Conservation (phyloP, 2,113 vertebrate species). For the Elaphurus davidianus region DNA sequence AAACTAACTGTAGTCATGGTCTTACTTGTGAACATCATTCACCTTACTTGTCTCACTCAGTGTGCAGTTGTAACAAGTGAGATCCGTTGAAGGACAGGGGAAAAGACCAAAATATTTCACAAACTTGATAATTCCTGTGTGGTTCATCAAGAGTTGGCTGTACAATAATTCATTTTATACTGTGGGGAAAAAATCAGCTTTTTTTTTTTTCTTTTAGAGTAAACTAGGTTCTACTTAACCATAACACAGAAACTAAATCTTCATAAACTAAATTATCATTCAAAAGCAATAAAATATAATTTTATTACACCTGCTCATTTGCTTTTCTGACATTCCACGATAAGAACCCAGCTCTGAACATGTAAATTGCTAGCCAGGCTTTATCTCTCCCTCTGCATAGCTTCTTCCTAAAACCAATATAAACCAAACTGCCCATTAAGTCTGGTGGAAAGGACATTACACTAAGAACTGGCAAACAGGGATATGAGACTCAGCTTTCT, state of each 20-base stretch:
- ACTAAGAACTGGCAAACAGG: background rate
- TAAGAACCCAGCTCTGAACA: conserved; percentile 44
- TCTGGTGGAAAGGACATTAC: background rate
- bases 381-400: conserved; percentile 27
- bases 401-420: background rate
- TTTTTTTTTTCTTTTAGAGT: conserved; percentile 36
- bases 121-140: background rate
- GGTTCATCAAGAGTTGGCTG: conserved; percentile 21
- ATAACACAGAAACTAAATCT: conserved; percentile 33
- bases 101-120: background rate
- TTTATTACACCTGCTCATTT: conserved; percentile 58
- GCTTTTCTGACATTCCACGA: conserved; percentile 45
- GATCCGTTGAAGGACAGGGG: background rate
- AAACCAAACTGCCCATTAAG: background rate
- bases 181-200: background rate
- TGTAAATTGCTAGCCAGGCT: conserved; percentile 23
- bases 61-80: background rate
- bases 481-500: background rate
- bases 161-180: background rate
- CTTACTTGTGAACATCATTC: background rate
- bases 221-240: conserved; percentile 25
- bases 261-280: conserved; percentile 49
- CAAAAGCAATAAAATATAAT: conserved; percentile 53
- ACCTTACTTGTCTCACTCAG: background rate
- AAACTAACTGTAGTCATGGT: background rate